Evolutionary conservation across 37 sponge, comb jelly and placozoan species (phyloP), one percentile per base, ranked within the genome.

Genomic region (Hexactinellida sp.): DNA sequence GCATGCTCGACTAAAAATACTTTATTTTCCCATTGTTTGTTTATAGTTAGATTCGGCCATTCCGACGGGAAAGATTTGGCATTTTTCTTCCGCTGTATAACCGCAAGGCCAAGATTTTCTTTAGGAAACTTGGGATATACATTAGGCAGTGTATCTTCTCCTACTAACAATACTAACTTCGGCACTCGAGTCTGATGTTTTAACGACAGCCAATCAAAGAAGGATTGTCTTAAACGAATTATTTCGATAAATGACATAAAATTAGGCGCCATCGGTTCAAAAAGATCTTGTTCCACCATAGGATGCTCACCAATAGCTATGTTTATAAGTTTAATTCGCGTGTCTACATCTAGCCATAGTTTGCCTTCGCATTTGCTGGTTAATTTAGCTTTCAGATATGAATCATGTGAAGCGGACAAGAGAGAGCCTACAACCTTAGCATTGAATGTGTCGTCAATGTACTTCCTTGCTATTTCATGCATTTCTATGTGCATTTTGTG

Each of bases 401-500:
- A 23, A 23, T 63, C 76, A 63, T 63, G 76, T 7, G 76, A 63
- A n/a, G 76, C 76, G 34, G 76, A 63, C 28, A 63, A 23, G 76
- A 63, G 76, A 28, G 76, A 63, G 34, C 76, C 76, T 25, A 63
- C 76, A 21, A 63, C 76, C 30, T n/a, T 28, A 63, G 30, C 76
- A 63, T n/a, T 63, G 76, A 63, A 63, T 7, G 3, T 63, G 13
- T 63, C 30, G 3, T 63, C 28, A 32, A 63, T 63, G 76, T 63
- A n/a, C 34, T 63, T n/a, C 13, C 76, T 63, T 21, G 76, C 76
- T 25, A 63, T 63, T 1, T 63, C 76, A 23, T 63, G 76, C 76
- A 63, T 63, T n/a, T 63, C 76, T 25, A 63, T 63, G 34, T 63
- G 76, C 76, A 63, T 63, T n/a, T 63, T 63, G 76, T 63, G 76